Evolutionary conservation across 2,888 invertebrate genomes (phyloP), one percentile per base, ranked within the genome.

Genomic region (Cynaeus angustus): DNA sequence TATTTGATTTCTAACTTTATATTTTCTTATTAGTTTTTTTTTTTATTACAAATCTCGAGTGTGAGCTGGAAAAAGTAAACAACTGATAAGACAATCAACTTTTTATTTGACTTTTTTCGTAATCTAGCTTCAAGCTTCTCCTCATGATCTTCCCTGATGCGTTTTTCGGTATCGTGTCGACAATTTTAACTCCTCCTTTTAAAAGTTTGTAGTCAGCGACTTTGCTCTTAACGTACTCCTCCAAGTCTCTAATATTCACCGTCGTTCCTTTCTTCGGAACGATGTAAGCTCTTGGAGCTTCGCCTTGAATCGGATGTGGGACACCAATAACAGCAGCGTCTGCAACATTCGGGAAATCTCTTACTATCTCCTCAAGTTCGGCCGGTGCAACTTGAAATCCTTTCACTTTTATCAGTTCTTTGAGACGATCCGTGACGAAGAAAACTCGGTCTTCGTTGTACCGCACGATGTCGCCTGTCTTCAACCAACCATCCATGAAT

Each of bases 261-360:
- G 65, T 83, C 2, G 77, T 72, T 5, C 12, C 85, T 16, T 86
- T 80, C 72, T 89, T 89, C 0, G 87, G 77, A 0, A 93, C 89
- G 1, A 96, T 85, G 75, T 91, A 92, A 0, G 94, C 95, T 79
- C 89, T 89, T 0, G 95, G 95, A 7, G 89, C 87, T 84, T 96
- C 94, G 3, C 95, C 96, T 33, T 86, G 87, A 7, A 84, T 82
- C 0, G 87, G 84, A 79, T 95, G 90, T 0, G 91, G 90, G 10
- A 94, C 83, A 0, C 95, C 96, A 69, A 96, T 87, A 0, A 97
- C 96, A 0, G 93, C 96, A 0, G 92, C 94, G 78, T 97, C 97
- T 8, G 87, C 83, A 0, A 98, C 88, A 21, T 88, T 88, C 0
- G 94, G 92, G 83, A 94, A 92, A 45, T 89, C 88, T 68, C 92